These are phyloP conservation scores for Salvator merianae DNA, from an alignment of 2,113 vertebrate species.

Conservation along the genomic window DNA sequence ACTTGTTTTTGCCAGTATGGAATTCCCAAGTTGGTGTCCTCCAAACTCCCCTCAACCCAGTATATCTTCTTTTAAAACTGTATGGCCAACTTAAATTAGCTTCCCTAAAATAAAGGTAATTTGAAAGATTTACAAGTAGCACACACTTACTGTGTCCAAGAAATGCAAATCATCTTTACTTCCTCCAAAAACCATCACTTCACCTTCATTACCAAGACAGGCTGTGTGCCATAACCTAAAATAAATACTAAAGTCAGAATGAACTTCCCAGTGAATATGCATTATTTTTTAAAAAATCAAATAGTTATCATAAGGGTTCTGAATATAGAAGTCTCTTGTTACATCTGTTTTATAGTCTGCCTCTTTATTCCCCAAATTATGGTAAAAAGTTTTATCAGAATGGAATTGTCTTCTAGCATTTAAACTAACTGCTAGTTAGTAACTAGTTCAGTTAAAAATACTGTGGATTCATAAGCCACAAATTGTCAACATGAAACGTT, in stretches of 20 bases:
- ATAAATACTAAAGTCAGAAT: slow-evolving; percentile 34
- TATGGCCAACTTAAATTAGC: no score
- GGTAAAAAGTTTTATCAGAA: slow-evolving; percentile 22
- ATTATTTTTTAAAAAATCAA: neutral
- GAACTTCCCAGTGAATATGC: neutral
- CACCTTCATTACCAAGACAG: slow-evolving; percentile 86
- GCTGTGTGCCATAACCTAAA: slow-evolving; percentile 91
- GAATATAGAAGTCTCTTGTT: neutral
- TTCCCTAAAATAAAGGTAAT: neutral
- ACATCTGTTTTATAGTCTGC: no score
- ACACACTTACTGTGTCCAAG: slow-evolving; percentile 87
- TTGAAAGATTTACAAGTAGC: slow-evolving; percentile 12
- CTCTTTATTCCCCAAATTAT: neutral
- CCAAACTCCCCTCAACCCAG: no score
- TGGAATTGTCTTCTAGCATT: slow-evolving; percentile 14
- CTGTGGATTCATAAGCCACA: neutral
- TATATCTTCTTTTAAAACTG: no score
- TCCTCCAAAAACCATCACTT: slow-evolving; percentile 94
- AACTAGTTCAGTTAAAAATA: slow-evolving; percentile 29
- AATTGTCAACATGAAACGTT: neutral
- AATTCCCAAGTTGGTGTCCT: no score
- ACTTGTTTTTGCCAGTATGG: no score
- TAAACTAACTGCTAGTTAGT: slow-evolving; percentile 6
- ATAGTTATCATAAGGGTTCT: neutral
- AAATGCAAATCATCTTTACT: slow-evolving; percentile 93